These are phyloP conservation scores for Mesorhabditis belari DNA, from an alignment of 2,888 invertebrate genomes.

Conservation along the genomic window DNA sequence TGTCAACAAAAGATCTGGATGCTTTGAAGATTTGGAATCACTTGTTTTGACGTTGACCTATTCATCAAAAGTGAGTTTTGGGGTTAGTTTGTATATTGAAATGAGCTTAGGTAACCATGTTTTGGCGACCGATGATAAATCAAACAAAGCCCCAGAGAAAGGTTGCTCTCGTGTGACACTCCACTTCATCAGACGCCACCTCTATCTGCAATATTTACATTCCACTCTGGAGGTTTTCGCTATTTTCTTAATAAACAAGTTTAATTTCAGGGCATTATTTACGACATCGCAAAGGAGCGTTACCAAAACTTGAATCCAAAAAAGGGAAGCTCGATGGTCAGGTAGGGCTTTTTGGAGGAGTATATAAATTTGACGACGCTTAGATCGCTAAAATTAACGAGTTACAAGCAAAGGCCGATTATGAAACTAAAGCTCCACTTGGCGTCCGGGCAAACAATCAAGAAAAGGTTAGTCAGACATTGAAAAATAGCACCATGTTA, in stretches of 20 bases:
- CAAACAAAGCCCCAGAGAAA: constrained; percentile 5
- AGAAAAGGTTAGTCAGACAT: constrained; percentile 70
- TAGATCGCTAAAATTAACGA: constrained; percentile 72
- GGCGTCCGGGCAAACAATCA: constrained; percentile 68
- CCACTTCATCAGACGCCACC: constrained; percentile 42
- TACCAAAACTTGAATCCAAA: constrained; percentile 76
- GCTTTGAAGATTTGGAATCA: constrained; percentile 44
- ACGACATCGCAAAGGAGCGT: constrained; percentile 77
- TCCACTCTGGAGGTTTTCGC: constrained; percentile 41
- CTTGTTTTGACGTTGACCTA: constrained; percentile 54
- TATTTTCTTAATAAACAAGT: neutral
- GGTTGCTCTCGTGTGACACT: constrained; percentile 59
- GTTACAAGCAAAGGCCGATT: constrained; percentile 71
- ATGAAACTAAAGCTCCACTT: constrained; percentile 72
- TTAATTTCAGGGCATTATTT: constrained; percentile 73
- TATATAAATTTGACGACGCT: too few relatives aligned
- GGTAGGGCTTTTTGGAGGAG: neutral
- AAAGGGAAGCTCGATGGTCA: constrained; percentile 27
- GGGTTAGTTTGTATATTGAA: too few relatives aligned
- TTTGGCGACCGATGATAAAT: constrained; percentile 3
- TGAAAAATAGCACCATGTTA: neutral
- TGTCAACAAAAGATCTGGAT: constrained; percentile 43
- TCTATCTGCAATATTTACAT: constrained; percentile 55
- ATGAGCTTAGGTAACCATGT: too few relatives aligned
- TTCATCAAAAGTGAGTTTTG: constrained; percentile 33